Evolutionary conservation across 1,140 invertebrate genomes (phyloP).

Genomic region (Nephila pilipes): DNA sequence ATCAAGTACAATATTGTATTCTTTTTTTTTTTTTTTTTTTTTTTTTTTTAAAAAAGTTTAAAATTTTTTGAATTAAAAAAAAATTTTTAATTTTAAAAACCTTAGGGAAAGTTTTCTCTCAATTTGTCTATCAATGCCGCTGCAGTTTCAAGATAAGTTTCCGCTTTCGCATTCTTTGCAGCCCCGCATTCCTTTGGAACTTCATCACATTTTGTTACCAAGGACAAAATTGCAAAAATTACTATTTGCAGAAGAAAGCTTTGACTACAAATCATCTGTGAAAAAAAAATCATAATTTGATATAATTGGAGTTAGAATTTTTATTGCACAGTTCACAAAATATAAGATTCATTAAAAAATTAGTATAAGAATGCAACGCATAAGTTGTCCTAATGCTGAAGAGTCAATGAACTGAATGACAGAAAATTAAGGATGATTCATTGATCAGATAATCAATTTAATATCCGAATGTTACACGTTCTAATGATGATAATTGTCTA

Average conservation of each 20-base stretch:
- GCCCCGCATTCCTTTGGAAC: neutral
- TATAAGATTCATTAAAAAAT: no score
- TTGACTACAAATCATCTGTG: neutral
- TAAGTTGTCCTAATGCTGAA: no score
- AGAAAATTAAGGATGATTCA: no score
- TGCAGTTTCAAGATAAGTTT: constrained; percentile 61
- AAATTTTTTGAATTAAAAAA: neutral
- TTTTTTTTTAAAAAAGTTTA: no score
- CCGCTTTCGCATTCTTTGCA: constrained; percentile 41
- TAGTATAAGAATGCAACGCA: no score
- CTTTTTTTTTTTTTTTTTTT: no score
- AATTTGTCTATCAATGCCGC: constrained; percentile 48
- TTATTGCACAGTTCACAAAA: neutral
- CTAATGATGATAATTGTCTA: no score
- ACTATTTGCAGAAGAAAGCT: neutral
- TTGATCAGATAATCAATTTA: no score
- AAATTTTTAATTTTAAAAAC: neutral
- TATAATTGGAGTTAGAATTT: no score
- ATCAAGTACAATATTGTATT: no score
- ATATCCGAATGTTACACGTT: no score
- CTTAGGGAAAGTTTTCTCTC: constrained; percentile 50
- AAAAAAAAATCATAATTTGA: neutral
- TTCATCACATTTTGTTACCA: neutral
- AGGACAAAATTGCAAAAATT: neutral
- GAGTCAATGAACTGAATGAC: no score